A percentile compares a stretch with the other conserved stretches of the same genome.
Conservation (phyloP, 2,888 invertebrate genomes). For the Amorpha juglandis region DNA sequence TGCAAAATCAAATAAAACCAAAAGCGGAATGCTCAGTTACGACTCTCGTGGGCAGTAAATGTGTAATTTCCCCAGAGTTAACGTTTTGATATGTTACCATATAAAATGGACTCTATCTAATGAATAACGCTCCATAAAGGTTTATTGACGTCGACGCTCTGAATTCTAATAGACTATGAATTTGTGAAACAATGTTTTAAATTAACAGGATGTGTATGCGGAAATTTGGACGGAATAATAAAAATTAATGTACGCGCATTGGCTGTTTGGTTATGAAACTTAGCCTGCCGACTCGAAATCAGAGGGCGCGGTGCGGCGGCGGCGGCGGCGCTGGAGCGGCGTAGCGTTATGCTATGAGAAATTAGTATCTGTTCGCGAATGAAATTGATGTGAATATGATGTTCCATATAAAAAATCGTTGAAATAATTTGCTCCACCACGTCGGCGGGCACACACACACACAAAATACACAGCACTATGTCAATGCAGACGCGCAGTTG, state of each 20-base stretch:
- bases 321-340: no score
- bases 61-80: constrained; percentile 68
- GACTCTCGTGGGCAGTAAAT: constrained; percentile 33
- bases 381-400: no score
- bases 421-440: no score
- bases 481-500: no score
- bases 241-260: constrained; percentile 11
- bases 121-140: constrained; percentile 43
- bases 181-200: constrained; percentile 33
- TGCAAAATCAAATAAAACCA: constrained; percentile 14
- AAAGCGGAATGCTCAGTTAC: constrained; percentile 12
- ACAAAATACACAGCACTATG: no score
- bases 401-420: no score
- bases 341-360: no score
- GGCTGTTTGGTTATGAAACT: not conserved
- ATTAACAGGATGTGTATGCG: not conserved
- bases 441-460: no score
- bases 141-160: constrained; percentile 43
- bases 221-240: not conserved
- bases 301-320: no score
- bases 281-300: not conserved
- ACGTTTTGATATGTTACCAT: constrained; percentile 53
- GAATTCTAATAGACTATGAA: constrained; percentile 52
- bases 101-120: constrained; percentile 53
- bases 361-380: no score